Conservation (phyloP, 2,888 invertebrate genomes). For the Cosmia pyralina region DNA sequence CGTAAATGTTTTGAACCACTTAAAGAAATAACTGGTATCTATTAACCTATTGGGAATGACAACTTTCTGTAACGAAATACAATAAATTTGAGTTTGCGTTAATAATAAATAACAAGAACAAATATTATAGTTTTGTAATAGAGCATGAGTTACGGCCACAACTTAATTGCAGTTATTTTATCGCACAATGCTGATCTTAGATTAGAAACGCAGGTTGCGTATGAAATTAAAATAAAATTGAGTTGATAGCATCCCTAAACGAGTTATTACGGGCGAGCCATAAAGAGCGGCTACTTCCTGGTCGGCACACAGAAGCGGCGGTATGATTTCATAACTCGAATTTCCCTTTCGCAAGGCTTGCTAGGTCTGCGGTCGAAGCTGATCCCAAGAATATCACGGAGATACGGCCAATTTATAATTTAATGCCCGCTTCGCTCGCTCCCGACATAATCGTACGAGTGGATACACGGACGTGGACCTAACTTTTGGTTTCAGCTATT, state of each 20-base stretch:
- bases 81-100: conserved; percentile 41
- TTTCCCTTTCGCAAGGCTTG: conserved; percentile 83
- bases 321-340: conserved; percentile 86
- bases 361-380: conserved; percentile 69
- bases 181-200: conserved; percentile 57
- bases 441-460: conserved; percentile 54
- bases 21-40: conserved; percentile 51
- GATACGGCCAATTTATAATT: conserved; percentile 72
- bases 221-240: conserved; percentile 76
- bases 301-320: conserved; percentile 78
- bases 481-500: conserved; percentile 67
- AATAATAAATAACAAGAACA: conserved; percentile 36
- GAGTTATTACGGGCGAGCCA: conserved; percentile 78
- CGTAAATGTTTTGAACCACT: conserved; percentile 39
- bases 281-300: conserved; percentile 79
- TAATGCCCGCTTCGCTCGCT: conserved; percentile 63
- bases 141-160: conserved; percentile 36
- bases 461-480: conserved; percentile 40
- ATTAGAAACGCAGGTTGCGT: conserved; percentile 57
- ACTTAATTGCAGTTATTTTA: conserved; percentile 48
- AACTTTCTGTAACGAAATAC: conserved; percentile 44
- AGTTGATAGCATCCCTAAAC: conserved; percentile 76
- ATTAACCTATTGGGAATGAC: conserved; percentile 47
- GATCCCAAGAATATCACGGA: conserved; percentile 70
- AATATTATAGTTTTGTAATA: conserved; percentile 47